Base-by-base conservation (phyloP, 1,140 invertebrate species). In the Anoplolepis gracilipes region DNA sequence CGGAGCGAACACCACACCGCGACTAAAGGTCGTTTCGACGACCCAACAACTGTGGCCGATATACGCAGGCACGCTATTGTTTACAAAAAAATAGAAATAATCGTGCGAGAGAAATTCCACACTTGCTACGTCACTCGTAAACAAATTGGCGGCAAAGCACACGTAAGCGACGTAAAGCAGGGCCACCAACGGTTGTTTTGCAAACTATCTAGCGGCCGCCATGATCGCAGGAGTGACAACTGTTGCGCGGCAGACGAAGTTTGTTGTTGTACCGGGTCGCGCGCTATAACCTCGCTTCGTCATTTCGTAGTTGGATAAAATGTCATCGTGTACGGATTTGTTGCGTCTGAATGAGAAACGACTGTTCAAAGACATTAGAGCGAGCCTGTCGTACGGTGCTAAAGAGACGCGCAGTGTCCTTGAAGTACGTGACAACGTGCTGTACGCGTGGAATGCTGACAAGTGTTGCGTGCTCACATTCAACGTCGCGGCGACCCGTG, bases 401-500 rank as follows among this genome's bases (percentile, higher is more conserved):
- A 95, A 94, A n/a, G 96, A 96, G 79, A 96, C 96, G 22, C 93
- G 95, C 62, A 97, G 96, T 93, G 95, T 97, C 64, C 89, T 97
- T 8, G 95, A 96, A 86, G 95, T 97, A 49, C 95, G 95, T 62
- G 96, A 97, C 84, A 96, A 96, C 91, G 95, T 97, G 86, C 93
- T 97, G 22, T 97, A 96, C 87, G 94, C 96, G 77, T 97, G 97
- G 97, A 96, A 96, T 91, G 94, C 95, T 2, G 92, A 95, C 28
- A 96, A 96, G 92, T 96, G 95, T 88, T 96, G 96, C 93, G 94
- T 97, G 69, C 94, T 96, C 81, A 95, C 95, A 61, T 92, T 97
- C 62, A 96, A 97, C 90, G 76, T 96, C 65, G 96, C 96, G 84
- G 95, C 95, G 33, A 93, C 96, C 39, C 95, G 96, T 75, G 94